Base-by-base conservation (phyloP, 2,113 vertebrate species). In the Calonectris borealis region DNA sequence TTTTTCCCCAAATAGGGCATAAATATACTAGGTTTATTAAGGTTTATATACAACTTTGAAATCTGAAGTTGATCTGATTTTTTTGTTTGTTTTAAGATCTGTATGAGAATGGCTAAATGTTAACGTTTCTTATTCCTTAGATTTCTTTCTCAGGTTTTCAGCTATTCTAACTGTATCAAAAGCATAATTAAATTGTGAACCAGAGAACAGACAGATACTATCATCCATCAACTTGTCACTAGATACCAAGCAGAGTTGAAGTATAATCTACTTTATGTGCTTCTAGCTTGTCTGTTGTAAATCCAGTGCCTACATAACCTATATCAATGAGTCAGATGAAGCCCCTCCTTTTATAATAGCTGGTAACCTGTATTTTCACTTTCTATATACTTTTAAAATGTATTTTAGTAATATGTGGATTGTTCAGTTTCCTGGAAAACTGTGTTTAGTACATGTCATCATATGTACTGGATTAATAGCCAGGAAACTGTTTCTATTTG, bases 161-260 rank as follows among this genome's bases (percentile, higher is more conserved):
- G 69, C 51, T 86, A 66, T 69, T 90, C 77, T 73, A 44, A 75
- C 49, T 68, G 44, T 70, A 86, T 83, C 44, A 80, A 83, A 84
- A 83, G 15, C 11, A 36, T 81, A 94, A 92, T 93, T 96, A 84
- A 87, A 92, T 89, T 72, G 36, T 72, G 87, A 91, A 72, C 19
- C 69, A 78, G 49, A 84, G 83, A 90, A 86, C 31, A 91, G 62
- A 48, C 46, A 90, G 42, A 90, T 68, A 68, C 27, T 66, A 32
- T 93, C 55, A 93, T 96, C 71, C 44, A 90, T 88, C 89, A 92
- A 2, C 68, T 94, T 96, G 79, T 93, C 90, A 76, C 24, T 78
- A 71, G 76, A 49, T 79, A 86, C 55, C 57, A 83, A 75, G 70
- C 75, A 83, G 58, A 85, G 71, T 24, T 84, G 80, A 92, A 81